These are phyloP conservation scores for Temnothorax unifasciatus DNA, from an alignment of 2,888 invertebrate genomes.

Conservation along the genomic window DNA sequence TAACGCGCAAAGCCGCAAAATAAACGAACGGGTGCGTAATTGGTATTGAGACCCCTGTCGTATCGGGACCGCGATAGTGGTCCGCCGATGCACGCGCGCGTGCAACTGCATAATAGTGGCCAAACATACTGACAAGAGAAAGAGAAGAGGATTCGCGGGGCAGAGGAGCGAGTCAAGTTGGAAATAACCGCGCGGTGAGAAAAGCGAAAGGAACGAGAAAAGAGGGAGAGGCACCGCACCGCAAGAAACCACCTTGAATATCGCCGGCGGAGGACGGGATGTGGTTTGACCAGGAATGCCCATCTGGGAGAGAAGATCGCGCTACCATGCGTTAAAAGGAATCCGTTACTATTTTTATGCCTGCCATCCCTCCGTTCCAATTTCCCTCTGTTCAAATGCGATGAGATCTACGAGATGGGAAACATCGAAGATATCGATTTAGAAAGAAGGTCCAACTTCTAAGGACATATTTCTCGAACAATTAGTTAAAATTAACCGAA, in stretches of 20 bases:
- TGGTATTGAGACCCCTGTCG: slow-evolving; percentile 65
- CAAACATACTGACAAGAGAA: slow-evolving; percentile 70
- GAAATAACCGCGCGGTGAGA: slow-evolving; percentile 38
- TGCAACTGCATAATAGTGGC: slow-evolving; percentile 75
- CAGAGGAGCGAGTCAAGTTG: slow-evolving; percentile 25
- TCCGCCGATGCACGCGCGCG: slow-evolving; percentile 67
- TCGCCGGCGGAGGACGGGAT: slow-evolving; percentile 68
- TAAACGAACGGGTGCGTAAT: slow-evolving; percentile 74
- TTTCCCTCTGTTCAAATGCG: background rate
- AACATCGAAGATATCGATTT: background rate
- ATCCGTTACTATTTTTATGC: slow-evolving; percentile 50
- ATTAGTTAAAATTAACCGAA: background rate
- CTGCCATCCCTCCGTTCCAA: background rate
- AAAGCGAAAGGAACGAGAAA: slow-evolving; percentile 53
- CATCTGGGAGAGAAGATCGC: slow-evolving; percentile 63
- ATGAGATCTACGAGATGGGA: background rate
- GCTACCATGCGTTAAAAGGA: slow-evolving; percentile 58
- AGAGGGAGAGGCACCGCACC: slow-evolving; percentile 53
- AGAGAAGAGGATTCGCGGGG: slow-evolving; percentile 8
- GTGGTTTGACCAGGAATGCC: slow-evolving; percentile 76
- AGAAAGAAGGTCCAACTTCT: background rate
- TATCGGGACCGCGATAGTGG: slow-evolving; percentile 56
- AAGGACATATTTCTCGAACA: background rate
- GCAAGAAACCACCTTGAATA: slow-evolving; percentile 71
- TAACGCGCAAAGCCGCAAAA: slow-evolving; percentile 74